These are phyloP conservation scores for Spinibarbus caldwelli DNA, from an alignment of 2,797 vertebrate genomes.

Conservation along the genomic window DNA sequence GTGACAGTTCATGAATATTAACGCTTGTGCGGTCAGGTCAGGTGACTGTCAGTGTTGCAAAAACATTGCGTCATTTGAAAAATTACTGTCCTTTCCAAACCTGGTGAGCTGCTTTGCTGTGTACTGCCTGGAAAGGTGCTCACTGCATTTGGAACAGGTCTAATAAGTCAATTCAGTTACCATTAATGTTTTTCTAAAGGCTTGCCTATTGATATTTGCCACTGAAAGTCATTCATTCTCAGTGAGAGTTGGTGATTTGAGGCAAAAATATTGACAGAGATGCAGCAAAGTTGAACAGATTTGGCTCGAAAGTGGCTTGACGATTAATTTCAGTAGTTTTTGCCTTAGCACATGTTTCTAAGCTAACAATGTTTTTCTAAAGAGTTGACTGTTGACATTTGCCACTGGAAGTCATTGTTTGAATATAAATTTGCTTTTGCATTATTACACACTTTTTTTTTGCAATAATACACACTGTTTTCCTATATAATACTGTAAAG, in stretches of 20 bases:
- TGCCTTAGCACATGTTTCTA: background rate
- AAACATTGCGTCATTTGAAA: conserved; percentile 12
- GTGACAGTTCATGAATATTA: conserved; percentile 46
- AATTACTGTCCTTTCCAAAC: background rate
- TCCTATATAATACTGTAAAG: background rate
- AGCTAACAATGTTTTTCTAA: background rate
- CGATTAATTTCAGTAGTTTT: background rate
- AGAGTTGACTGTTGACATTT: background rate
- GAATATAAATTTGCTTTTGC: too few species aligned
- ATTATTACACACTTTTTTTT: too few species aligned
- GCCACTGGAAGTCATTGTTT: background rate
- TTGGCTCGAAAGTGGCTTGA: background rate
- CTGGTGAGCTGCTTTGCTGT: background rate
- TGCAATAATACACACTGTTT: too few species aligned
- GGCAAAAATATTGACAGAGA: background rate
- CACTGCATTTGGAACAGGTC: background rate
- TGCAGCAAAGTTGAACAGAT: background rate
- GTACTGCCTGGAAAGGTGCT: background rate
- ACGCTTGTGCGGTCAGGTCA: background rate
- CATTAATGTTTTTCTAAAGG: background rate
- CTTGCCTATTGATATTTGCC: background rate
- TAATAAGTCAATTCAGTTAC: background rate
- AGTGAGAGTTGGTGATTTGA: background rate
- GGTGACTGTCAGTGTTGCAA: conserved; percentile 17
- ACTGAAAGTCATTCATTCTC: background rate